Conservation (phyloP, 2,797 vertebrate genomes). For the Furcifer pardalis region DNA sequence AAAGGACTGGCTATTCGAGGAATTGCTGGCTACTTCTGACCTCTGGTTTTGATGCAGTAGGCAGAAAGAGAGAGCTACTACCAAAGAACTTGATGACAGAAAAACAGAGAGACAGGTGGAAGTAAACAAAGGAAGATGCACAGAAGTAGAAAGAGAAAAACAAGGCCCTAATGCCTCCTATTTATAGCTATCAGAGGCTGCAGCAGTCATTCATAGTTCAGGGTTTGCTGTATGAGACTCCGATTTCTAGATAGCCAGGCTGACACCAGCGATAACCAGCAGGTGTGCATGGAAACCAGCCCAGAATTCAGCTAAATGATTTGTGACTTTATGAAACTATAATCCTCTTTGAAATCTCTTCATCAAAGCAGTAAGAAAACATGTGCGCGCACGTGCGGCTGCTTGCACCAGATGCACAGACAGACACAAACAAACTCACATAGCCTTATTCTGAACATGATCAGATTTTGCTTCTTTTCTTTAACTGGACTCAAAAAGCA, state of each 20-base stretch:
- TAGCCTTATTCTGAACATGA: constrained; percentile 34
- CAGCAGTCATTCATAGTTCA: constrained; percentile 50
- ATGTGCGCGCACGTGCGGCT: not conserved
- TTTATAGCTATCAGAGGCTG: constrained; percentile 13
- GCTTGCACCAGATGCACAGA: not conserved
- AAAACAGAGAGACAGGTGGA: constrained; percentile 1
- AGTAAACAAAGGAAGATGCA: not conserved
- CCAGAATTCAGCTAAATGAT: constrained; percentile 51
- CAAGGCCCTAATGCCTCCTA: constrained; percentile 39
- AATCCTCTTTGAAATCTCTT: constrained; percentile 60
- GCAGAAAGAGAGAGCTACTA: not conserved
- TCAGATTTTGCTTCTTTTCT: constrained; percentile 38
- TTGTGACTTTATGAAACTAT: constrained; percentile 60
- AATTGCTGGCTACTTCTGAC: not conserved
- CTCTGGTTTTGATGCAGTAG: not conserved
- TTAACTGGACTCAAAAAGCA: constrained; percentile 50
- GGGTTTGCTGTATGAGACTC: constrained; percentile 28
- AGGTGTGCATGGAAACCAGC: constrained; percentile 44
- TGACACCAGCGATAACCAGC: constrained; percentile 48
- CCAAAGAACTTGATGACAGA: not conserved
- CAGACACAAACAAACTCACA: not conserved
- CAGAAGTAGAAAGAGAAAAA: constrained; percentile 26
- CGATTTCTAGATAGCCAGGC: constrained; percentile 55
- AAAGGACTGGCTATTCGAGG: not conserved
- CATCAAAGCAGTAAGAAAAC: constrained; percentile 44